phyloP scores from a whole-genome alignment of 1,140 invertebrate genomes.

The Zaprionus kolodkinae region DNA sequence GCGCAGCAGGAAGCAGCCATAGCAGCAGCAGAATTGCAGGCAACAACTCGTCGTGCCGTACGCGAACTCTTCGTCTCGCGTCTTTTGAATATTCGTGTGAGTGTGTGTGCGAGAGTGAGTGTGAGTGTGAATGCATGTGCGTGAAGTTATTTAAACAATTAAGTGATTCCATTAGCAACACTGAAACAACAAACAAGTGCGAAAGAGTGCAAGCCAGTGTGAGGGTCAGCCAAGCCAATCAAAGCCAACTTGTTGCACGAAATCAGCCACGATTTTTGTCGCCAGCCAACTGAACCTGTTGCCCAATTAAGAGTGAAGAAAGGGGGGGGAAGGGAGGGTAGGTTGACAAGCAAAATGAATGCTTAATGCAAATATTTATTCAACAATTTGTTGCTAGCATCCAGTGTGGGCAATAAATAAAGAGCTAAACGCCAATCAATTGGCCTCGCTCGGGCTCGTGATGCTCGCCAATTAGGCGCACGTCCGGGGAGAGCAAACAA shows the following conservation, averaged over 20 bases:
- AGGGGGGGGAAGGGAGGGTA: background rate
- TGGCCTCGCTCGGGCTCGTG: background rate
- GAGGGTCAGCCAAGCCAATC: background rate
- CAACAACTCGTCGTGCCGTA: conserved; percentile 10
- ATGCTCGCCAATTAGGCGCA: conserved; percentile 41
- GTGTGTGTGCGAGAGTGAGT: background rate
- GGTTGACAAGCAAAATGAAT: conserved; percentile 50
- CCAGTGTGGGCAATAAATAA: conserved; percentile 57
- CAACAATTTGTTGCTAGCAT: conserved; percentile 59
- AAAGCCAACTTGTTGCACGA: conserved; percentile 69
- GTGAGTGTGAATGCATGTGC: conserved; percentile 4
- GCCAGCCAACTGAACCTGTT: conserved; percentile 41
- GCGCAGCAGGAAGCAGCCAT: conserved; percentile 51
- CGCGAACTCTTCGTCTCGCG: conserved; percentile 33
- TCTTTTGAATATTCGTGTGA: background rate
- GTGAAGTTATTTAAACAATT: conserved; percentile 36
- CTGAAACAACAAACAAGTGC: background rate
- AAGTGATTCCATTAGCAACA: conserved; percentile 29
- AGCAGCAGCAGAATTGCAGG: background rate
- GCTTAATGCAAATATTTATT: conserved; percentile 67
- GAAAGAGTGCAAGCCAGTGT: background rate
- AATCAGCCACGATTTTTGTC: background rate
- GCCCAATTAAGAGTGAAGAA: background rate
- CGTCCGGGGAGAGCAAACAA: conserved; percentile 32
- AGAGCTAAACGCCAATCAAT: conserved; percentile 41